Percentiles rank a stretch among this genome's conserved stretches.
These are phyloP conservation scores for Esox niger DNA, from an alignment of 2,113 vertebrate genomes.

Conservation along the genomic window DNA sequence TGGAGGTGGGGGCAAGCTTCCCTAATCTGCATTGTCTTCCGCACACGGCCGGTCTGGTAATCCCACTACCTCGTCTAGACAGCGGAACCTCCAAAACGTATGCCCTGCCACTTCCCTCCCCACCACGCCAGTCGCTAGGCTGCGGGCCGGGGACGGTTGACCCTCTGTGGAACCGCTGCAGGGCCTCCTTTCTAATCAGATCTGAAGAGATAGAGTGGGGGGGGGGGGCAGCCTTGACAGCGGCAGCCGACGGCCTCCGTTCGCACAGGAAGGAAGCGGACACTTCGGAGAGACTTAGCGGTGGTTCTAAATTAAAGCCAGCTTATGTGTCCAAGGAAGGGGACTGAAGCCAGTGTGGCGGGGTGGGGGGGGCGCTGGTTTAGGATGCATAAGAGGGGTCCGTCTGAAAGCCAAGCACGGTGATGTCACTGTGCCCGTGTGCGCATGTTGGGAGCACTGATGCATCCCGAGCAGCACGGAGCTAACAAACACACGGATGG, in stretches of 20 bases:
- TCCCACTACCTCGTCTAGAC: conserved; percentile 30
- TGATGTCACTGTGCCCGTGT: not conserved
- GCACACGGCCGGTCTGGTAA: conserved; percentile 17
- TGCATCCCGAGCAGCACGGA: not conserved
- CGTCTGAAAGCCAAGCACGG: not conserved
- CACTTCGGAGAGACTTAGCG: not conserved
- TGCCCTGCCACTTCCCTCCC: conserved; percentile 1
- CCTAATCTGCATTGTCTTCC: conserved; percentile 8
- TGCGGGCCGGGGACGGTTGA: not conserved
- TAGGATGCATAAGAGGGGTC: not conserved
- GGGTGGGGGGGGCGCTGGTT: too few species aligned
- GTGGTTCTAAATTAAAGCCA: not conserved
- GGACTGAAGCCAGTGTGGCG: not conserved
- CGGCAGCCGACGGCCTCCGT: conserved; percentile 4
- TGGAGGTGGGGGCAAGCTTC: too few species aligned
- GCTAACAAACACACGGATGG: conserved; percentile 1
- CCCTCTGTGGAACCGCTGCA: conserved; percentile 6
- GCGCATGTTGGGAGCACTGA: not conserved
- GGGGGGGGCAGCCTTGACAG: too few species aligned
- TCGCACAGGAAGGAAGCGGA: not conserved
- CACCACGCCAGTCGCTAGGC: not conserved
- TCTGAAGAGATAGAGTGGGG: conserved; percentile 29
- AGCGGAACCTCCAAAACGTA: conserved; percentile 15
- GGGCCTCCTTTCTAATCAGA: conserved; percentile 37
- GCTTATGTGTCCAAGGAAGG: not conserved